Evolutionary conservation across 2,113 vertebrate species (phyloP).

Genomic region (Myrmophylax atrothorax): DNA sequence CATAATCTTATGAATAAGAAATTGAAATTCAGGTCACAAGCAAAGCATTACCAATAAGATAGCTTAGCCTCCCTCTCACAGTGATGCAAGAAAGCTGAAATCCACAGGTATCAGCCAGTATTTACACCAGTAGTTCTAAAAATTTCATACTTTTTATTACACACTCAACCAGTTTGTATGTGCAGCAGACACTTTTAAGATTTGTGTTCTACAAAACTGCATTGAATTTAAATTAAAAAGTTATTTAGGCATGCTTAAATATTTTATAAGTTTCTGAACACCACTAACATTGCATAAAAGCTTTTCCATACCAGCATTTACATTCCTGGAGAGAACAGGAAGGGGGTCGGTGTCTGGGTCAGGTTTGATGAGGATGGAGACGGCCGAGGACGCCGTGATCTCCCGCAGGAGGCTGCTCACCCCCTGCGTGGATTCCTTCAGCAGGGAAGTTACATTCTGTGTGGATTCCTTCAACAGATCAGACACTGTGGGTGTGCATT

Average conservation of each 20-base stretch:
- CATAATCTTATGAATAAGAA: not conserved
- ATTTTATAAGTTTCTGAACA: not conserved
- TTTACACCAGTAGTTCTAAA: not conserved
- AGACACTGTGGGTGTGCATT: conserved; percentile 81
- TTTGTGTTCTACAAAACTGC: not conserved
- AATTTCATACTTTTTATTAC: not conserved
- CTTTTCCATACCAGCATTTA: conserved; percentile 65
- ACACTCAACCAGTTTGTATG: not conserved
- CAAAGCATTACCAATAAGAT: not conserved
- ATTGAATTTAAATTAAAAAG: not conserved
- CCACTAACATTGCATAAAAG: not conserved
- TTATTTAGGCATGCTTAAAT: not conserved
- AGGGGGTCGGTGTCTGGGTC: conserved; percentile 87
- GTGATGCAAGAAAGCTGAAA: not conserved
- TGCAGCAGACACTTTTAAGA: not conserved
- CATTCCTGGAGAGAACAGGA: conserved; percentile 82
- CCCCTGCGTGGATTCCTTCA: conserved; percentile 95
- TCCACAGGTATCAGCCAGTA: not conserved
- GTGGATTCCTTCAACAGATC: conserved; percentile 95
- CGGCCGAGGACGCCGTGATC: conserved; percentile 89
- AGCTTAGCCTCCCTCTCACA: not conserved
- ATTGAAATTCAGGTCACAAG: not conserved
- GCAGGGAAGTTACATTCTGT: conserved; percentile 91
- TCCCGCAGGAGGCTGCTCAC: conserved; percentile 93
- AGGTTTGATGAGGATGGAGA: conserved; percentile 84